phyloP scores from a whole-genome alignment of 2,113 vertebrate genomes.

The Rhinolophus ferrumequinum region DNA sequence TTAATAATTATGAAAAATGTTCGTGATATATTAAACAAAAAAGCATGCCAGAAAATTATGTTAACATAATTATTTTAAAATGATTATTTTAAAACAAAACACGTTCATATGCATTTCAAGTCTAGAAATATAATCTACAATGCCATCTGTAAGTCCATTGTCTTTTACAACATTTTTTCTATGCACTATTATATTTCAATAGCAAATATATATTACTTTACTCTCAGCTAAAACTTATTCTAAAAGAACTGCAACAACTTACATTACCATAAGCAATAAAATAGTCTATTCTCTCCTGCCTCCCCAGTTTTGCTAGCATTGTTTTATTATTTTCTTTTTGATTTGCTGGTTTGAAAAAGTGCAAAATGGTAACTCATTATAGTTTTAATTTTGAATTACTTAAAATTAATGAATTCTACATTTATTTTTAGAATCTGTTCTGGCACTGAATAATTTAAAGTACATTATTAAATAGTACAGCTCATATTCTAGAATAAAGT shows the following conservation, averaged over 20 bases:
- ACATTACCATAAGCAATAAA: neutral
- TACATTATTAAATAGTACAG: conserved; percentile 68
- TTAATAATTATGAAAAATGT: neutral
- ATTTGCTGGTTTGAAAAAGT: conserved; percentile 53
- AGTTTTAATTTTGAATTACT: conserved; percentile 71
- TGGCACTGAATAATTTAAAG: conserved; percentile 69
- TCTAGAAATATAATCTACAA: neutral
- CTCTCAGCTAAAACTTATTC: neutral
- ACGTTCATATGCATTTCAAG: conserved; percentile 4
- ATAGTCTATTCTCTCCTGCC: neutral
- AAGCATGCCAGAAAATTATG: conserved; percentile 26
- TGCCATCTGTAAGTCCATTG: neutral
- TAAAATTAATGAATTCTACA: conserved; percentile 75
- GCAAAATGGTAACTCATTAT: conserved; percentile 54
- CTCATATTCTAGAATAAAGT: conserved; percentile 63
- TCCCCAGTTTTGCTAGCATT: neutral
- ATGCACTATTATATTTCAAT: neutral
- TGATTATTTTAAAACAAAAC: conserved; percentile 10
- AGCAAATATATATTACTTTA: neutral
- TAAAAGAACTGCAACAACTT: neutral
- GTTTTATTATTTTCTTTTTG: neutral
- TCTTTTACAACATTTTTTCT: conserved; percentile 42
- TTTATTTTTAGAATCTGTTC: conserved; percentile 73
- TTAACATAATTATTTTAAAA: conserved; percentile 18
- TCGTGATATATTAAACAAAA: neutral